These are phyloP conservation scores for Chymomyza amoena DNA, from an alignment of 2,888 invertebrate species.

Conservation along the genomic window DNA sequence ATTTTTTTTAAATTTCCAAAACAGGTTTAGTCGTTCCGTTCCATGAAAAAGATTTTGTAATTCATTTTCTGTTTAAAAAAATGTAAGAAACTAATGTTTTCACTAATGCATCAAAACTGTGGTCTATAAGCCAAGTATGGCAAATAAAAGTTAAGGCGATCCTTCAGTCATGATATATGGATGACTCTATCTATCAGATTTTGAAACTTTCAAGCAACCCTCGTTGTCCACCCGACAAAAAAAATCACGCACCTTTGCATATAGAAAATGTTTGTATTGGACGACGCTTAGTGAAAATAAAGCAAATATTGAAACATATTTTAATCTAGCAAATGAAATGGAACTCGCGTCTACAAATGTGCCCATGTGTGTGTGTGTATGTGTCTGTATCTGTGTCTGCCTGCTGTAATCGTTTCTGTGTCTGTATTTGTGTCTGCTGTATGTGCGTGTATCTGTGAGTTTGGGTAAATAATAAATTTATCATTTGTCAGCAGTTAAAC, in stretches of 20 bases:
- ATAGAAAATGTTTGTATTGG: slow-evolving; percentile 7
- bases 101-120: too few relatives aligned
- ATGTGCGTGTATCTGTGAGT: slow-evolving; percentile 33
- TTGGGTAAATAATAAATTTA: slow-evolving; percentile 75
- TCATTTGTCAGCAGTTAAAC: slow-evolving; percentile 76
- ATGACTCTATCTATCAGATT: too few relatives aligned
- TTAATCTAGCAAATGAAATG: slow-evolving; percentile 67
- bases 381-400: slow-evolving; percentile 11
- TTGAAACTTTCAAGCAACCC: too few relatives aligned
- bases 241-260: background rate
- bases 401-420: background rate
- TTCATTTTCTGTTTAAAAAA: too few relatives aligned
- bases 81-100: too few relatives aligned
- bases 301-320: slow-evolving; percentile 72
- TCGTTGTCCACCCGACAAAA: slow-evolving; percentile 3
- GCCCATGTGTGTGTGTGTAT: background rate
- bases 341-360: slow-evolving; percentile 12
- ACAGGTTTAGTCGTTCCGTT: too few relatives aligned
- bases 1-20: too few relatives aligned
- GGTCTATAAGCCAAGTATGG: too few relatives aligned
- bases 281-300: slow-evolving; percentile 35
- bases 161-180: too few relatives aligned
- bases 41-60: too few relatives aligned
- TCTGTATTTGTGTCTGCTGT: slow-evolving; percentile 10
- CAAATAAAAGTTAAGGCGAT: too few relatives aligned